phyloP scores from a whole-genome alignment of 2,888 invertebrate genomes.

The Galeruca laticollis region DNA sequence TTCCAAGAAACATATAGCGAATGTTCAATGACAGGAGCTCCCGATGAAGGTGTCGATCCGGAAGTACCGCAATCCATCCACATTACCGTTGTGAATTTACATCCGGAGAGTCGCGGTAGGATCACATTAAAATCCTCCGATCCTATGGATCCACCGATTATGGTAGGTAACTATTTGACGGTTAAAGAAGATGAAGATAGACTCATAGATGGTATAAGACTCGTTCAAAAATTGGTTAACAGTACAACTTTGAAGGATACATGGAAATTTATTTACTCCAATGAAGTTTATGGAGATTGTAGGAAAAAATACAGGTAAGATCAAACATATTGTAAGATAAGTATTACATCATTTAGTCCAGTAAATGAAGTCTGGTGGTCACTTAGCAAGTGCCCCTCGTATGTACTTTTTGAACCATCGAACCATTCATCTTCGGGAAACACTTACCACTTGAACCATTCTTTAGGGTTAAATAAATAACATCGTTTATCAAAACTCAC shows the following conservation, averaged over 20 bases:
- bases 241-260: conserved; percentile 70
- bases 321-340: no score
- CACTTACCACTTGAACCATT: no score
- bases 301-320: conserved; percentile 70
- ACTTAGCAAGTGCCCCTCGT: no score
- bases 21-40: conserved; percentile 68
- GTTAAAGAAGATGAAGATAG: conserved; percentile 74
- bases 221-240: conserved; percentile 71
- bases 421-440: no score
- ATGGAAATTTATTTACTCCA: conserved; percentile 69
- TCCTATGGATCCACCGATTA: conserved; percentile 76
- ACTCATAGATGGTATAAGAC: conserved; percentile 72
- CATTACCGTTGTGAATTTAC: conserved; percentile 72
- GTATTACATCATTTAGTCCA: no score
- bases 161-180: conserved; percentile 81
- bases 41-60: conserved; percentile 56
- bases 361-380: no score
- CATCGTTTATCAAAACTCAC: no score
- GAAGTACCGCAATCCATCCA: conserved; percentile 51
- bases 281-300: conserved; percentile 78
- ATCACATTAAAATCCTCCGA: conserved; percentile 74
- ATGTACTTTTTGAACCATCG: no score
- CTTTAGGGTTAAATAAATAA: no score
- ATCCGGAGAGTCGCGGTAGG: conserved; percentile 75
- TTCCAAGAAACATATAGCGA: conserved; percentile 69